A percentile compares a stretch with the other conserved stretches of the same genome.
Conservation (phyloP, 2,888 invertebrate species). For the Thecophora atra region DNA sequence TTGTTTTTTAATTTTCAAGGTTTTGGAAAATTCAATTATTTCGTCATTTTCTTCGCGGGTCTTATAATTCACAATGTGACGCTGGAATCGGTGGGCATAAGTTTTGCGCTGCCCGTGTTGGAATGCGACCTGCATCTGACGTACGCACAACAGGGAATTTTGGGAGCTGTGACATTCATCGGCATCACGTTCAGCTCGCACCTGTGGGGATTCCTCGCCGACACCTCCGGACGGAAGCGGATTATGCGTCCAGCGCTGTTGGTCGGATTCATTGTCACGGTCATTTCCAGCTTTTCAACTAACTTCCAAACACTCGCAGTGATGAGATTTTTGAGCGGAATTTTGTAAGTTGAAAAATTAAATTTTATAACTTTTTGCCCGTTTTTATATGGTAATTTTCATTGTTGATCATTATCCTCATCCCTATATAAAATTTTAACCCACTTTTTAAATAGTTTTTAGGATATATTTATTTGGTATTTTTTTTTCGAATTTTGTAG, state of each 20-base stretch:
- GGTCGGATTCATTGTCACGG: slow-evolving; percentile 65
- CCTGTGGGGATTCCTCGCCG: slow-evolving; percentile 70
- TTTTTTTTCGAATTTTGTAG: slow-evolving; percentile 49
- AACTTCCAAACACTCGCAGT: slow-evolving; percentile 67
- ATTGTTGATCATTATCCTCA: too few species aligned
- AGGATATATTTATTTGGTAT: not conserved
- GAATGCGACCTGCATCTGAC: slow-evolving; percentile 64
- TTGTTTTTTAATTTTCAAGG: slow-evolving; percentile 54
- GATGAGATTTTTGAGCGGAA: slow-evolving; percentile 68
- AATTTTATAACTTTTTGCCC: not conserved
- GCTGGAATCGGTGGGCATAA: slow-evolving; percentile 66
- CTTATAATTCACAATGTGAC: slow-evolving; percentile 67
- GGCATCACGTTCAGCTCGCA: slow-evolving; percentile 69
- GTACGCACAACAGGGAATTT: slow-evolving; percentile 62
- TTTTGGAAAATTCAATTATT: slow-evolving; percentile 68
- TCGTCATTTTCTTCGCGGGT: slow-evolving; percentile 67
- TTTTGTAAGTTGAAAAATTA: slow-evolving; percentile 65
- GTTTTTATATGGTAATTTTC: not conserved
- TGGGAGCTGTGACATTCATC: slow-evolving; percentile 62
- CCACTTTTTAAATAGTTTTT: not conserved
- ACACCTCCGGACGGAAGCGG: slow-evolving; percentile 67
- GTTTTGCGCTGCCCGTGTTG: slow-evolving; percentile 68
- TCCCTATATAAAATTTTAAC: too few species aligned
- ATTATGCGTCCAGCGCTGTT: slow-evolving; percentile 66
- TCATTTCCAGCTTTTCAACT: slow-evolving; percentile 67